Evolutionary conservation across 2,113 vertebrate genomes (phyloP), one percentile per base, ranked within the genome.

Genomic region (Gallinago undulata): DNA sequence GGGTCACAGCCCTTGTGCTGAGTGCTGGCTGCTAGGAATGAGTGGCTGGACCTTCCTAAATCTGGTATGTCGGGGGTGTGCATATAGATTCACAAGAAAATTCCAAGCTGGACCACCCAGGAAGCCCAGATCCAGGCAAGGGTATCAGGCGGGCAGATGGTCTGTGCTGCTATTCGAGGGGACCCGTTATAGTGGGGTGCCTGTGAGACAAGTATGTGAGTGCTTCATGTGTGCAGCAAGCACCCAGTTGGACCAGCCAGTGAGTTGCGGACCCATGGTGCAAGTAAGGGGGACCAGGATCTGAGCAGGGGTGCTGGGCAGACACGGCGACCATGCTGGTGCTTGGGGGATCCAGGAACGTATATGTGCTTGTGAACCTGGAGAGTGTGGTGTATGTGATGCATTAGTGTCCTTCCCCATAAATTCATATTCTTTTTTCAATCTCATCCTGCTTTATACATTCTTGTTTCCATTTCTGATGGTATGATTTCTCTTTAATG

Each of bases 271-370:
- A 60, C 23, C 22, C 2, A 0, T 8, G 18, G 25, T 6, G 9
- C 1, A 1, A 7, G 15, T 80, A 45, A 63, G 47, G 13, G 30
- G 24, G 5, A 6, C 6, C 0, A 0, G 19, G 6, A 57, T 24
- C 11, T 1, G 1, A 3, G 17, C 19, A 66, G 19, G 50, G 12
- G 3, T 35, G 10, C 28, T 3, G 1, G 3, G 15, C 2, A 7
- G 22, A 10, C 27, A 50, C 13, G 48, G 12, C 1, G 10, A 7
- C 9, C 1, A 2, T 72, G 35, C 7, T 3, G 5, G 18, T 51
- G 33, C 24, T 47, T 8, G 3, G 7, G 6, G 11, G 23, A 76
- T 30, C 9, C 21, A 7, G 4, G 7, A 50, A 53, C 10, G 4
- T 30, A 2, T 0, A 1, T 33, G 17, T 39, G 13, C 15, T 18